Conservation (phyloP, 2,888 invertebrate species). For the Epiblema foenella region DNA sequence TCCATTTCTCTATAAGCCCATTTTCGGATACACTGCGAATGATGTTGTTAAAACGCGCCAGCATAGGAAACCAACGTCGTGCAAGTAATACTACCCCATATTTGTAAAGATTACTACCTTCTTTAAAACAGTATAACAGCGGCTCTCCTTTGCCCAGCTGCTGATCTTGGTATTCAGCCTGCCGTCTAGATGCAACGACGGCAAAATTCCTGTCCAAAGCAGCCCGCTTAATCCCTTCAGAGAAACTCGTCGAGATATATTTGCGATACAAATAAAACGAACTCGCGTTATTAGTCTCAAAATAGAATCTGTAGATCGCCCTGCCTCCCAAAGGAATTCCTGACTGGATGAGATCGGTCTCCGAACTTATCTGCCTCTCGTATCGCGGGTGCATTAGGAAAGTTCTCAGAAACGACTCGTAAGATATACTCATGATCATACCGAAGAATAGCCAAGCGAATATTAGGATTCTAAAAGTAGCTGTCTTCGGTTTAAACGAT, state of each 20-base stretch:
- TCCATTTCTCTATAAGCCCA: slow-evolving; percentile 81
- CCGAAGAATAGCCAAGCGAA: slow-evolving; percentile 80
- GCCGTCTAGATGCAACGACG: slow-evolving; percentile 75
- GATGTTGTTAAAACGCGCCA: slow-evolving; percentile 74
- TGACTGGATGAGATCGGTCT: slow-evolving; percentile 75
- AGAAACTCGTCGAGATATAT: slow-evolving; percentile 75
- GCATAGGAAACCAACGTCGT: slow-evolving; percentile 78
- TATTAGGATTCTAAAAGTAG: slow-evolving; percentile 74
- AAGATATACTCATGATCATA: slow-evolving; percentile 79
- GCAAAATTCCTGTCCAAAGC: slow-evolving; percentile 75
- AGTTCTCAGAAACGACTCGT: slow-evolving; percentile 80
- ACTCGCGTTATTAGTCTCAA: slow-evolving; percentile 78
- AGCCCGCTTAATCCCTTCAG: slow-evolving; percentile 71
- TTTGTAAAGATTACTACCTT: slow-evolving; percentile 77
- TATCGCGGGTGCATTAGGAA: slow-evolving; percentile 82
- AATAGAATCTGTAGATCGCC: slow-evolving; percentile 80
- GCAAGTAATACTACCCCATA: slow-evolving; percentile 79
- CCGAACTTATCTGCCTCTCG: slow-evolving; percentile 79
- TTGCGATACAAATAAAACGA: slow-evolving; percentile 80
- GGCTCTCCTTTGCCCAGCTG: slow-evolving; percentile 73
- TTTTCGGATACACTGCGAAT: slow-evolving; percentile 80
- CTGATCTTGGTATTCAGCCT: slow-evolving; percentile 77
- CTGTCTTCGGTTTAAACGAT: slow-evolving; percentile 69
- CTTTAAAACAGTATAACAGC: slow-evolving; percentile 77
- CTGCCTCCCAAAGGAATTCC: slow-evolving; percentile 77